phyloP scores from a whole-genome alignment of 1,140 invertebrate genomes.

The Zaprionus ornatus region DNA sequence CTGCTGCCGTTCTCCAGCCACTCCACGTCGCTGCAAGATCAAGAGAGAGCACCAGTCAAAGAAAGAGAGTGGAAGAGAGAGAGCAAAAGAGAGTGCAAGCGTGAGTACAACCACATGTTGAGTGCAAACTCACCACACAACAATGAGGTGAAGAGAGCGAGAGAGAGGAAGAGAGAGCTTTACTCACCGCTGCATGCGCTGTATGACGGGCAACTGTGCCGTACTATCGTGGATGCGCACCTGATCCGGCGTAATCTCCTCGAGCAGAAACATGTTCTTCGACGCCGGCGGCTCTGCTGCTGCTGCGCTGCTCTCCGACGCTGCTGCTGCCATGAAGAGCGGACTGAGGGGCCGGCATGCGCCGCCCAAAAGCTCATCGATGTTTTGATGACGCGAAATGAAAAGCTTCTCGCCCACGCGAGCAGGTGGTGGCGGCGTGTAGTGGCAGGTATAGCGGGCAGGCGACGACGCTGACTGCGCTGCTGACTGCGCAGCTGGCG shows the following conservation, averaged over 20 bases:
- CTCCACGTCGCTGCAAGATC: slow-evolving; percentile 71
- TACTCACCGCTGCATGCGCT: slow-evolving; percentile 84
- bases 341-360: slow-evolving; percentile 87
- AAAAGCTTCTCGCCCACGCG: slow-evolving; percentile 85
- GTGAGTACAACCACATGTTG: slow-evolving; percentile 68
- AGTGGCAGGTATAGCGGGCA: not conserved
- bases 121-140: slow-evolving; percentile 73
- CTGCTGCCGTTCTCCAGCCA: slow-evolving; percentile 68
- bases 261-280: slow-evolving; percentile 76
- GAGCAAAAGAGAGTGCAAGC: slow-evolving; percentile 15
- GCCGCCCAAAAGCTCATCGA: slow-evolving; percentile 91
- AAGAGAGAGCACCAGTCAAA: not conserved
- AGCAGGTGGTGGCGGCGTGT: slow-evolving; percentile 1
- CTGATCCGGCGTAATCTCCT: slow-evolving; percentile 86
- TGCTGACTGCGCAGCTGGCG: slow-evolving; percentile 27
- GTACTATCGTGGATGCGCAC: slow-evolving; percentile 92
- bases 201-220: slow-evolving; percentile 88
- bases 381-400: slow-evolving; percentile 91
- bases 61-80: slow-evolving; percentile 7
- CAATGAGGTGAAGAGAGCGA: slow-evolving; percentile 10
- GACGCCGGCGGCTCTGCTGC: slow-evolving; percentile 45
- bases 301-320: slow-evolving; percentile 32
- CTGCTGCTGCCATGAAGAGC: slow-evolving; percentile 81
- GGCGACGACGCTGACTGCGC: slow-evolving; percentile 17
- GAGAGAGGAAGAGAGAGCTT: too few relatives aligned